Evolutionary conservation across 2,888 invertebrate species (phyloP), one percentile per base, ranked within the genome.

Genomic region (Microplitis deprimator): DNA sequence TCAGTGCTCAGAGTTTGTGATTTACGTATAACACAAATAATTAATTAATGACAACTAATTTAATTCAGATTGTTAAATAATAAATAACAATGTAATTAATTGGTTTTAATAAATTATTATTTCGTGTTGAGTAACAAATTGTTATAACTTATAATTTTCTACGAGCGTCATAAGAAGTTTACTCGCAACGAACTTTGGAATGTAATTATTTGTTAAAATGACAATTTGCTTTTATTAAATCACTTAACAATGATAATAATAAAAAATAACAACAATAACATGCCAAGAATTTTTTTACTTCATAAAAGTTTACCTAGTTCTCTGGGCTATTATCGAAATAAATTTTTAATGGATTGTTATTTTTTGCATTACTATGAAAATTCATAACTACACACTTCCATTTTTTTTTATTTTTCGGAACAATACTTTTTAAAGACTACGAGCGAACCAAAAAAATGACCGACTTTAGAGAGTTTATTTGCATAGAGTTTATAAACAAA

Each of bases 221-320:
- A 81, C 81, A 82, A 81, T 82, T 81, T 80, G 75, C 81, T 81
- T 81, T 79, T 80, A 80, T 77, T 77, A 77, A 81, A 82, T 81
- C 77, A 73, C 68, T 70, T 41, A 38, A 41, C 40, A 13, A 50
- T 50, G 13, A 50, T 50, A 50, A 13, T 50, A 50, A 50, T 50
- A 8, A 50, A 50, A 50, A 50, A 13, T 13, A 50, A 4, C 4
- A 50, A 50, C 8, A 50, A 50, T 50, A 13, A 6, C 50, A 13
- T 50, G 50, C 50, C 13, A 50, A 50, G 13, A 50, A 50, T 4
- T 50, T 50, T 50, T 13, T 29, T 29, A 29, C 29, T 29, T 4
- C 29, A 29, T 29, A 29, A 29, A 29, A 29, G 29, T 29, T 29
- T 29, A 16, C 61, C 68, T n/a, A 69, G 64, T 29, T 29, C 29